Evolutionary conservation across 2,797 vertebrate species (phyloP).

Genomic region (Enteromius unitaeniatus): DNA sequence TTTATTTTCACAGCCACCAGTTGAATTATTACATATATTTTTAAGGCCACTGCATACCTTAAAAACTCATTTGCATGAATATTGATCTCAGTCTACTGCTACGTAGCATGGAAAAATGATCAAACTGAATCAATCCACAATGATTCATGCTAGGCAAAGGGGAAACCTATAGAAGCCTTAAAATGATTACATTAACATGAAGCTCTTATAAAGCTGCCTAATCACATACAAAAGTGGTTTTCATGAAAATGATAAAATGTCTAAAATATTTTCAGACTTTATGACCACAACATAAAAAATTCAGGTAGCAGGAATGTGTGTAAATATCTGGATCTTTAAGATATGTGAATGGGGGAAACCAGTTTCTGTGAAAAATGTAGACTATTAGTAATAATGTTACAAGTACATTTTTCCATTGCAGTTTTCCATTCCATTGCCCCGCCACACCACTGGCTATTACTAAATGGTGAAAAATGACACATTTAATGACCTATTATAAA

Average conservation of each 20-base stretch:
- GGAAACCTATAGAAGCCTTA: neutral
- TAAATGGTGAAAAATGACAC: neutral
- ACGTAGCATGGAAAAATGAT: conserved; percentile 9
- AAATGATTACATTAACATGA: neutral
- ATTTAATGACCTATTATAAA: neutral
- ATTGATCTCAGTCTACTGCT: neutral
- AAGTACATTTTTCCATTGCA: neutral
- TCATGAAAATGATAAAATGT: neutral
- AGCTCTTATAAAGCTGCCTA: neutral
- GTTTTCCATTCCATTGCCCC: neutral
- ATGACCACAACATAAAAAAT: neutral
- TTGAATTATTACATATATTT: neutral
- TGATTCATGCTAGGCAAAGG: conserved; percentile 22
- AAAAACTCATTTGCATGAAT: neutral
- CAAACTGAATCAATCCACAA: neutral
- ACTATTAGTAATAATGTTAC: neutral
- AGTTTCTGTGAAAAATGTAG: neutral
- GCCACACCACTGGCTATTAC: neutral
- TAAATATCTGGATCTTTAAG: neutral
- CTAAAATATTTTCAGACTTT: neutral
- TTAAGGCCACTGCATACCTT: neutral
- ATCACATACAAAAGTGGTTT: neutral
- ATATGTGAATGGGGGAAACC: neutral
- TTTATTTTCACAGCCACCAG: neutral
- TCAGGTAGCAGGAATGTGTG: neutral